These are phyloP conservation scores for Adelges cooleyi DNA, from an alignment of 1,140 invertebrate species.

Conservation along the genomic window DNA sequence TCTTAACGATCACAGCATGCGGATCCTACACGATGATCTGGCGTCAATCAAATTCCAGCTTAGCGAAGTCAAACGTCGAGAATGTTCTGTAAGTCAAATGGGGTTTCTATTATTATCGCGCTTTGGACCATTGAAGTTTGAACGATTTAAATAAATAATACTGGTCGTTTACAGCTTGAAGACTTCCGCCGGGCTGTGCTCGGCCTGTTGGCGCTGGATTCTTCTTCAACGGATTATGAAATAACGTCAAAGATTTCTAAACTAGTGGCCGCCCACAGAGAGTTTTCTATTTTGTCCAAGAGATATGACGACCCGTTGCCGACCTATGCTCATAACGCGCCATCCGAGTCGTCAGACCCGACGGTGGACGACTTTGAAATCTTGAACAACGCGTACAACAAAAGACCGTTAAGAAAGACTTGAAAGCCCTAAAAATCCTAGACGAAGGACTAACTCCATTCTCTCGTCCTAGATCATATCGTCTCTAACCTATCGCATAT, in stretches of 20 bases:
- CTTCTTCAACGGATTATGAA: conserved; percentile 61
- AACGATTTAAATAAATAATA: no score
- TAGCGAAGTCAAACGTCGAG: conserved; percentile 44
- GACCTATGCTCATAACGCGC: neutral
- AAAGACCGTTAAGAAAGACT: conserved; percentile 32
- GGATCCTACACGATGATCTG: conserved; percentile 56
- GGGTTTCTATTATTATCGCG: no score
- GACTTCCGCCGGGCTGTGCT: conserved; percentile 56
- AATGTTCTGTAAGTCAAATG: neutral
- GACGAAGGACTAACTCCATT: no score
- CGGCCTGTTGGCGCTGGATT: conserved; percentile 53
- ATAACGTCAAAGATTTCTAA: conserved; percentile 61
- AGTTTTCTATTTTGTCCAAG: conserved; percentile 60
- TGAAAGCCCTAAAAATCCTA: no score
- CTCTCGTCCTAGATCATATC: no score
- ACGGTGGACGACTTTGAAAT: conserved; percentile 36
- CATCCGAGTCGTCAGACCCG: conserved; percentile 24
- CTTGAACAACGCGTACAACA: conserved; percentile 35
- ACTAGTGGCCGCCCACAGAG: conserved; percentile 60
- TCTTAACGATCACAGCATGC: conserved; percentile 54
- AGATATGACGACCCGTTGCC: conserved; percentile 40
- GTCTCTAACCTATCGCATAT: no score
- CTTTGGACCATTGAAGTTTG: no score
- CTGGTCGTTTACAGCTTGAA: conserved; percentile 45
- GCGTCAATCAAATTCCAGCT: conserved; percentile 56